These are phyloP conservation scores for Escarpia spicata DNA, from an alignment of 2,888 invertebrate species.

Conservation along the genomic window DNA sequence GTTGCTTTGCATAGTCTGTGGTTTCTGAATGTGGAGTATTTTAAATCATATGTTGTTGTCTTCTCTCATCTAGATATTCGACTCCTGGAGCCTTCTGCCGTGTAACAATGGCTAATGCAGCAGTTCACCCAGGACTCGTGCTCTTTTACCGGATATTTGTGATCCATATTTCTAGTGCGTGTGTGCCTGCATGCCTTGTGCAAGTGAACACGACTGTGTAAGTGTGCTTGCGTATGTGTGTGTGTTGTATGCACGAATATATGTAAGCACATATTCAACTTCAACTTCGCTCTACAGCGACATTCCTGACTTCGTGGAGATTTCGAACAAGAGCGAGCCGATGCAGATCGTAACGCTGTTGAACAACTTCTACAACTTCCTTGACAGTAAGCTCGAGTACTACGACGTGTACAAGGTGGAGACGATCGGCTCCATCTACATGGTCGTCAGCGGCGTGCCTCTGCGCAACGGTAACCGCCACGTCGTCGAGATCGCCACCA, in stretches of 20 bases:
- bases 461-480: slow-evolving; percentile 33
- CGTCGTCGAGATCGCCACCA: slow-evolving; percentile 32
- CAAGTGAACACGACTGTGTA: too few species aligned
- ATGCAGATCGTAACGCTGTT: slow-evolving; percentile 30
- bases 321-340: slow-evolving; percentile 26
- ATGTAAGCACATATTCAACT: not conserved
- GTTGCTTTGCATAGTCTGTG: too few species aligned
- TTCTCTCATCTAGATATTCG: too few species aligned
- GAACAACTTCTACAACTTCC: slow-evolving; percentile 32
- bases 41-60: too few species aligned
- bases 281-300: slow-evolving; percentile 25
- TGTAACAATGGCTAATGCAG: too few species aligned
- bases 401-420: slow-evolving; percentile 37
- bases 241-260: not conserved
- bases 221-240: too few species aligned
- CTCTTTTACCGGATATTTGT: too few species aligned
- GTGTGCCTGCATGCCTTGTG: too few species aligned
- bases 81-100: too few species aligned
- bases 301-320: slow-evolving; percentile 33
- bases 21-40: too few species aligned
- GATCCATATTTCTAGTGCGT: too few species aligned
- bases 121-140: too few species aligned
- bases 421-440: slow-evolving; percentile 37
- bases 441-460: slow-evolving; percentile 39
- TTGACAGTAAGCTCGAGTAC: slow-evolving; percentile 29